Percentiles rank a stretch among this genome's conserved stretches.
Evolutionary conservation across 1,140 invertebrate species (phyloP).

Genomic region (Diorhabda sublineata): DNA sequence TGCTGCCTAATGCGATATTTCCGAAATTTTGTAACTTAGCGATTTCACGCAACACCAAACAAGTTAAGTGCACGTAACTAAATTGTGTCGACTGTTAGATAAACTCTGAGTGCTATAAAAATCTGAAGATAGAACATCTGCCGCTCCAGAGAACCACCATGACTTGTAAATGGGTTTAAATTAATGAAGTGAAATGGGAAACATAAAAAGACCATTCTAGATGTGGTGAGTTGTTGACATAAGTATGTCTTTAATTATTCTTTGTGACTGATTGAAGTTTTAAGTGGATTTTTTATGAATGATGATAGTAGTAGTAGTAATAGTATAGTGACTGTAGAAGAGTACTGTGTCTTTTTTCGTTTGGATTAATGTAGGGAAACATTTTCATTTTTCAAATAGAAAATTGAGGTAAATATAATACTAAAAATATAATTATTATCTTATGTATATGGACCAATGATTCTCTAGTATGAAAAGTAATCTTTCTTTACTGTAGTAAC

Average conservation of each 20-base stretch:
- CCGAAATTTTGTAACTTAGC: neutral
- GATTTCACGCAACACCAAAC: neutral
- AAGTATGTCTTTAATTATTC: neutral
- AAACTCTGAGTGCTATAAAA: neutral
- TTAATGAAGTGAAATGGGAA: slow-evolving; percentile 2
- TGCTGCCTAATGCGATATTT: neutral
- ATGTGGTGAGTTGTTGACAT: neutral
- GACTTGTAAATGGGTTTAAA: slow-evolving; percentile 2
- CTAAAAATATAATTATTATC: too few species aligned
- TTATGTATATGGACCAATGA: too few species aligned
- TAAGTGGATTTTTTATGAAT: neutral
- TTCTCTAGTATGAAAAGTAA: too few species aligned
- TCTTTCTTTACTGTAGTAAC: too few species aligned
- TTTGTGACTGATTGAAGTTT: neutral
- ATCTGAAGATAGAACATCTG: neutral
- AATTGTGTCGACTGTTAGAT: neutral
- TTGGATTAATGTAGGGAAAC: too few species aligned
- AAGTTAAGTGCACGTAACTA: neutral
- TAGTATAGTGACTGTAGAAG: neutral
- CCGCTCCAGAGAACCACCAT: neutral
- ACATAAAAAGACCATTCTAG: neutral
- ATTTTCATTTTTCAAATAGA: too few species aligned
- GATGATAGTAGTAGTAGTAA: slow-evolving; percentile 1
- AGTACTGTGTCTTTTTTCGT: too few species aligned
- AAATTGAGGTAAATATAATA: too few species aligned